phyloP scores from a whole-genome alignment of 2,888 invertebrate genomes.

The Iphiclides podalirius region DNA sequence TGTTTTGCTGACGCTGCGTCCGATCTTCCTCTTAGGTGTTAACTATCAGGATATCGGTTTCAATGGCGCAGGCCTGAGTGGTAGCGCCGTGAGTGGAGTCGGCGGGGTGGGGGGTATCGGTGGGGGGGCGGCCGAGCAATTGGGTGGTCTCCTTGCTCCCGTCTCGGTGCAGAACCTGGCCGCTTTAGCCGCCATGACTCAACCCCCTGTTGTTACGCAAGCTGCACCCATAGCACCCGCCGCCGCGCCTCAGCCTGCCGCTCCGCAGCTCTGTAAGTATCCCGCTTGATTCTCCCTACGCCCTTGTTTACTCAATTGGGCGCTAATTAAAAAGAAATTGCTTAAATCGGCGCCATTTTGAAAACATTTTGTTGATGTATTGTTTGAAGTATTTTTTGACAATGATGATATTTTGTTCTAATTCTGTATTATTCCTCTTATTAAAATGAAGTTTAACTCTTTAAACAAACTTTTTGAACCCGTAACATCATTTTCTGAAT shows the following conservation, averaged over 20 bases:
- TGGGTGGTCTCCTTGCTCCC: slow-evolving; percentile 90
- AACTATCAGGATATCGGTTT: slow-evolving; percentile 78
- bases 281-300: too few relatives aligned
- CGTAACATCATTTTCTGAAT: too few relatives aligned
- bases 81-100: slow-evolving; percentile 52
- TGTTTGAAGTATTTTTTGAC: too few relatives aligned
- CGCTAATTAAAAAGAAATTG: too few relatives aligned
- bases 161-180: slow-evolving; percentile 96
- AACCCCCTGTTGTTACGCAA: slow-evolving; percentile 78
- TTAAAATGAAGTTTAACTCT: too few relatives aligned
- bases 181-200: slow-evolving; percentile 91
- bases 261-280: slow-evolving; percentile 74
- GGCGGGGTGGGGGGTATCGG: slow-evolving; percentile 77
- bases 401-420: too few relatives aligned
- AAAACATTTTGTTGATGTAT: too few relatives aligned
- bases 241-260: slow-evolving; percentile 52
- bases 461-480: too few relatives aligned
- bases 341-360: too few relatives aligned
- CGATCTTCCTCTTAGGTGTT: slow-evolving; percentile 56
- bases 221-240: slow-evolving; percentile 71
- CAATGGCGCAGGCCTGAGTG: slow-evolving; percentile 75
- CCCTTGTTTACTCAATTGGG: too few relatives aligned
- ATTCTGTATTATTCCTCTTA: too few relatives aligned
- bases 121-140: slow-evolving; percentile 90
- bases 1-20: slow-evolving; percentile 32